phyloP scores from a whole-genome alignment of 2,888 invertebrate genomes.

The Melipona bicolor region DNA sequence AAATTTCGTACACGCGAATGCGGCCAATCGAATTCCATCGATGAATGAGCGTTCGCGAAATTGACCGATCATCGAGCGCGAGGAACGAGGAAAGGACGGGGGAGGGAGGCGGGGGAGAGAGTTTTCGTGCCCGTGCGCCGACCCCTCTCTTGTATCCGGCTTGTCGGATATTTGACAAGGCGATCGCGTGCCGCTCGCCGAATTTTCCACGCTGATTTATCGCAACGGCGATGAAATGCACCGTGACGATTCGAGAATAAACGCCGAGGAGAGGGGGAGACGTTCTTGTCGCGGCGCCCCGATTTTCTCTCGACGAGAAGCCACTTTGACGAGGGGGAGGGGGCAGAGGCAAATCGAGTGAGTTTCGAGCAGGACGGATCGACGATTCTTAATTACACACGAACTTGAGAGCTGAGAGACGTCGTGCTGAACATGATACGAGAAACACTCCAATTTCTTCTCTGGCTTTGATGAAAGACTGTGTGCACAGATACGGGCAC shows the following conservation, averaged over 20 bases:
- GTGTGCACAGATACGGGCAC: background rate
- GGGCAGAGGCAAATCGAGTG: too few relatives aligned
- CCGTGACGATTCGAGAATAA: slow-evolving; percentile 31
- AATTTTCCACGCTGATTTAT: slow-evolving; percentile 50
- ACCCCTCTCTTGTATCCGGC: background rate
- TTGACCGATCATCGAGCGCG: slow-evolving; percentile 65
- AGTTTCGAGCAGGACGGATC: background rate
- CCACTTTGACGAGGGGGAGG: background rate
- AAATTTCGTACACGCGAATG: slow-evolving; percentile 75
- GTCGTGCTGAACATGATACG: background rate
- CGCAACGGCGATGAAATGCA: slow-evolving; percentile 39
- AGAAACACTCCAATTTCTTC: background rate
- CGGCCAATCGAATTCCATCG: slow-evolving; percentile 72
- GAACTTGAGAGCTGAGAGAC: background rate
- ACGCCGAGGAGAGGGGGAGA: background rate
- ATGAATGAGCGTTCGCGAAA: slow-evolving; percentile 70
- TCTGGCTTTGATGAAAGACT: background rate
- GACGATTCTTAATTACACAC: background rate
- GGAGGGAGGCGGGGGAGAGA: too few relatives aligned
- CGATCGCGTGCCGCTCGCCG: slow-evolving; percentile 36
- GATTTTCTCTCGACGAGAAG: background rate
- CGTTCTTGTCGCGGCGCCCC: background rate
- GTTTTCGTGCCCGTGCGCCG: slow-evolving; percentile 1
- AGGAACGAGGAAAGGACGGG: background rate
- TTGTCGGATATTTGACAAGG: slow-evolving; percentile 54